These are phyloP conservation scores for Leptonema lineaticorne DNA, from an alignment of 1,140 invertebrate genomes.

Conservation along the genomic window DNA sequence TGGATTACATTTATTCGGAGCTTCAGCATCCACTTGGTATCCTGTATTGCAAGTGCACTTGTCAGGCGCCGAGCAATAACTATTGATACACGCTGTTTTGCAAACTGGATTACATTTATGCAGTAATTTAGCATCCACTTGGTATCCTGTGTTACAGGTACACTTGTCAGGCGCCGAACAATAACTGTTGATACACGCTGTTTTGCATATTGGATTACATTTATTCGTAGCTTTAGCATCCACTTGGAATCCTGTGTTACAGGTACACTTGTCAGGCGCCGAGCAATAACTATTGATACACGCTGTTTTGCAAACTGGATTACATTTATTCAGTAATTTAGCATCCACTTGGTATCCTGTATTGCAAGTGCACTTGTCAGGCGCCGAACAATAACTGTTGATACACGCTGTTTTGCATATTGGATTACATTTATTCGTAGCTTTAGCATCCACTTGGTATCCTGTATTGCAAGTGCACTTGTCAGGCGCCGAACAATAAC, in stretches of 20 bases:
- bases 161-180: constrained; percentile 57
- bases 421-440: constrained; percentile 40
- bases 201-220: constrained; percentile 51
- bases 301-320: constrained; percentile 33
- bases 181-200: constrained; percentile 52
- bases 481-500: constrained; percentile 28
- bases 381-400: constrained; percentile 22
- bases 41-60: constrained; percentile 42
- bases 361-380: constrained; percentile 8
- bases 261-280: constrained; percentile 56
- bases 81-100: constrained; percentile 39
- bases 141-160: constrained; percentile 46
- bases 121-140: constrained; percentile 35
- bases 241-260: constrained; percentile 53
- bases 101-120: constrained; percentile 43
- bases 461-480: constrained; percentile 47
- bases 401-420: constrained; percentile 26
- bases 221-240: constrained; percentile 41
- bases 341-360: neutral
- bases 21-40: constrained; percentile 36
- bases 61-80: constrained; percentile 43
- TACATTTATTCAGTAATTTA: constrained; percentile 38
- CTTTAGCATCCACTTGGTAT: constrained; percentile 44
- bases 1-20: constrained; percentile 46
- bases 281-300: constrained; percentile 54